Percentiles rank a stretch among this genome's conserved stretches.
Evolutionary conservation across 2,888 invertebrate species (phyloP).

Genomic region (Helleia helle): DNA sequence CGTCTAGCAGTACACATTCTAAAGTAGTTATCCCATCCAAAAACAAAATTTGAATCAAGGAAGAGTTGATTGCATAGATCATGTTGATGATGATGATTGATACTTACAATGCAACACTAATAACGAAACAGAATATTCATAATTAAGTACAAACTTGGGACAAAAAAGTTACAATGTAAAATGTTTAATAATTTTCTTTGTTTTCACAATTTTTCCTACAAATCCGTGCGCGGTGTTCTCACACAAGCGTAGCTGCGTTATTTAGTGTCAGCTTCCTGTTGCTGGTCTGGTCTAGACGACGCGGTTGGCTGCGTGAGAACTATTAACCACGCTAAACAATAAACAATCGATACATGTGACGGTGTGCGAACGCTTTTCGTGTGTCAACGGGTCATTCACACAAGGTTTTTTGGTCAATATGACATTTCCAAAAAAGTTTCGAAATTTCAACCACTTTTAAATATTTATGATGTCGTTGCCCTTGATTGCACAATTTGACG

Average conservation of each 20-base stretch:
- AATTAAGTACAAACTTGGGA: too few species aligned
- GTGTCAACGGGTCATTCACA: too few species aligned
- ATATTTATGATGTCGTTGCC: neutral
- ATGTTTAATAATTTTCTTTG: too few species aligned
- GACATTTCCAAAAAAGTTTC: neutral
- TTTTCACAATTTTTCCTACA: neutral
- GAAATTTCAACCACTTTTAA: neutral
- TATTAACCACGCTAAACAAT: slow-evolving; percentile 38
- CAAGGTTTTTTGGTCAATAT: neutral
- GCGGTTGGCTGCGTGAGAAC: slow-evolving; percentile 61
- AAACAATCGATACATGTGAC: slow-evolving; percentile 26
- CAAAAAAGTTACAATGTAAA: too few species aligned
- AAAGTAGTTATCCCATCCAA: too few species aligned
- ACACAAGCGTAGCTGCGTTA: neutral
- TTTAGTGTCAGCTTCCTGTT: slow-evolving; percentile 13
- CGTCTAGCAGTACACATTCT: too few species aligned
- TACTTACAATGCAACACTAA: too few species aligned
- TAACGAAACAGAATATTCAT: too few species aligned
- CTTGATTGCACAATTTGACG: neutral
- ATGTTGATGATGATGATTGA: too few species aligned
- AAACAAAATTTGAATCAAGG: too few species aligned
- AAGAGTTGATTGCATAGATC: too few species aligned
- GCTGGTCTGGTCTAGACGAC: slow-evolving; percentile 32
- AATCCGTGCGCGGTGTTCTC: neutral
- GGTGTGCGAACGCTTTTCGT: too few species aligned